Base-by-base conservation (phyloP, 1,140 invertebrate species). In the Bombus sylvicola region DNA sequence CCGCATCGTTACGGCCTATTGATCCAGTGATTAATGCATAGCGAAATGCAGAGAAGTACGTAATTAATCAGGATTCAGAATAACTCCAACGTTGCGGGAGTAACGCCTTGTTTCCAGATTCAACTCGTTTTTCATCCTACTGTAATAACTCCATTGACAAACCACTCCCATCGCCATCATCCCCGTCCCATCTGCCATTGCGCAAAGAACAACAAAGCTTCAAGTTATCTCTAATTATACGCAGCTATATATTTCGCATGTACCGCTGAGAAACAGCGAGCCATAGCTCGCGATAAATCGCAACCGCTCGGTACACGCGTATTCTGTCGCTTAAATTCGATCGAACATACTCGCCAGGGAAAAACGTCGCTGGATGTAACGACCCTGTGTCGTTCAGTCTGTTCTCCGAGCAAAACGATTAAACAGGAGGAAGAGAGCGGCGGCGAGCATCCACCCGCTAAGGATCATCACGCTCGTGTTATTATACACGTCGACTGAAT, bases 401-500 rank as follows among this genome's bases (percentile, higher is more conserved):
- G 41, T 68, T 43, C 39, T 68, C 0, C 25, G n/a, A 31, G 43
- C 5, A 18, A 28, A 37, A 34, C 4, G 25, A 0, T 22, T 34
- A 25, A 9, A 13, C 13, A 37, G 25, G 31, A 9, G n/a, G 18
- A 9, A 34, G 47, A 75, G 15, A 59, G 34, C n/a, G 76, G 59
- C 57, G 12, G 10, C 39, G 62, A 39, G 34, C n/a, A 69, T 28
- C 31, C 10, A 13, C 78, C 25, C 41, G 81, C 2, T 41, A 12
- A 53, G 76, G 73, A 77, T 69, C 57, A 89, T 83, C 85, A 78
- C 64, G 59, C 47, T 86, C 71, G 62, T 69, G 41, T 87, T 84
- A 76, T 82, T 85, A 39, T 57, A 73, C n/a, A 18, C 77, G 64
- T 71, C 76, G 82, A 85, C 78, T 62, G 69, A 90, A 89, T 90